Conservation (phyloP, 2,797 vertebrate genomes). For the Chrysolophus pictus region DNA sequence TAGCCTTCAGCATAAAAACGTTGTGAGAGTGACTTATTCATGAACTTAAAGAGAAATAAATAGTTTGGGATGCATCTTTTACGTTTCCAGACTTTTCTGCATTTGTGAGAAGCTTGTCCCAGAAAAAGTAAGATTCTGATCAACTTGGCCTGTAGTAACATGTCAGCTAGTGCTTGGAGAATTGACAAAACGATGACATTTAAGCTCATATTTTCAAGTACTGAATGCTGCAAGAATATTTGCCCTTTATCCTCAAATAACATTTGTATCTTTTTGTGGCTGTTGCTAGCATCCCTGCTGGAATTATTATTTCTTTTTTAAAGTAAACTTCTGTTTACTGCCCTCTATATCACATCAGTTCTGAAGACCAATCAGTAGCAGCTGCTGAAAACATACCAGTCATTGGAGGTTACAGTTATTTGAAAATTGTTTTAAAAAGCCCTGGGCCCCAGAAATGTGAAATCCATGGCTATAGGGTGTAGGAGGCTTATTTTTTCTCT, state of each 20-base stretch:
- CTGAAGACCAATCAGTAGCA: not conserved
- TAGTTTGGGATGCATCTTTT: not conserved
- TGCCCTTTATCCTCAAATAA: not conserved
- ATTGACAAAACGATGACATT: slow-evolving; percentile 14
- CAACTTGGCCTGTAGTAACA: slow-evolving; percentile 4
- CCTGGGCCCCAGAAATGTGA: not conserved
- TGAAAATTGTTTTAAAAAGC: not conserved
- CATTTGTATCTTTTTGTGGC: not conserved
- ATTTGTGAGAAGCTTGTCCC: not conserved
- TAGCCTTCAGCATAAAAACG: slow-evolving; percentile 5
- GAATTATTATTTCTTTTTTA: not conserved
- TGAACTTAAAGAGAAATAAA: not conserved
- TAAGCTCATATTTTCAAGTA: not conserved
- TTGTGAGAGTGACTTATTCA: slow-evolving; percentile 16
- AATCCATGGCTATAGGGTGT: not conserved
- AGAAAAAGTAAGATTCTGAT: not conserved
- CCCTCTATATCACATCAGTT: rapidly evolving
- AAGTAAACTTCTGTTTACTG: slow-evolving; percentile 1
- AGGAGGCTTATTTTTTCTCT: not conserved
- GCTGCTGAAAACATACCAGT: not conserved
- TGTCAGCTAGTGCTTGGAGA: not conserved
- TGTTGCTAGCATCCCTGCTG: not conserved
- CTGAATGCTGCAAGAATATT: not conserved
- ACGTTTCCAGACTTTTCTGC: not conserved
- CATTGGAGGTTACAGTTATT: not conserved